Conservation (phyloP, 2,888 invertebrate species). For the Heptascelio sp. region DNA sequence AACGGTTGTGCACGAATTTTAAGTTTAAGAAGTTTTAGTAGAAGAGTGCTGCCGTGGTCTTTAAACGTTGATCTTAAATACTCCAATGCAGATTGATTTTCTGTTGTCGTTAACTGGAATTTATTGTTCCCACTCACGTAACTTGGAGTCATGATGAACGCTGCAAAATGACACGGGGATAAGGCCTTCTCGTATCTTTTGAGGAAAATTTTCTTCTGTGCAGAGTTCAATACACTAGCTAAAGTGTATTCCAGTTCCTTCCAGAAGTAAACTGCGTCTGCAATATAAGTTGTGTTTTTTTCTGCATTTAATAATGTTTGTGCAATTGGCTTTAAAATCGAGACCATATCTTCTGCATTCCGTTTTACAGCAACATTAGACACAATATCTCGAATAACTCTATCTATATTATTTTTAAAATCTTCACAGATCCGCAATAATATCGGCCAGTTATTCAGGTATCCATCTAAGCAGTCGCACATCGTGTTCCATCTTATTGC, state of each 20-base stretch:
- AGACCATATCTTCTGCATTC: slow-evolving; percentile 23
- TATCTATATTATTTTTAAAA: slow-evolving; percentile 22
- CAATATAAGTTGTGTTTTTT: slow-evolving; percentile 10
- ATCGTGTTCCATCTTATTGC: slow-evolving; percentile 9
- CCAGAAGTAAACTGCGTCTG: slow-evolving; percentile 22
- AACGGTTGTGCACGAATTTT: slow-evolving; percentile 27
- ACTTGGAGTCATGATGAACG: slow-evolving; percentile 2
- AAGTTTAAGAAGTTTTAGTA: slow-evolving; percentile 38
- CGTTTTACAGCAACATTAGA: slow-evolving; percentile 8
- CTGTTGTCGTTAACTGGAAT: neutral
- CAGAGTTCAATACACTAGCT: slow-evolving; percentile 6
- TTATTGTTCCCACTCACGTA: neutral
- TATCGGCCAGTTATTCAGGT: slow-evolving; percentile 19
- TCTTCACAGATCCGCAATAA: slow-evolving; percentile 14
- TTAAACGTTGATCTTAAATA: slow-evolving; percentile 7
- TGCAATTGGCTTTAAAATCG: slow-evolving; percentile 32
- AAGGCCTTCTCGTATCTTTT: slow-evolving; percentile 3
- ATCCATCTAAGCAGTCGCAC: neutral
- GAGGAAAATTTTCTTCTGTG: slow-evolving; percentile 18
- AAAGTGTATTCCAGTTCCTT: slow-evolving; percentile 17
- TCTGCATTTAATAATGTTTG: slow-evolving; percentile 7
- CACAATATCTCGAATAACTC: slow-evolving; percentile 19
- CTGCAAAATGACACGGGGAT: slow-evolving; percentile 15
- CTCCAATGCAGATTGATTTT: slow-evolving; percentile 23
- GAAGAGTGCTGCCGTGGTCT: slow-evolving; percentile 23